phyloP scores from a whole-genome alignment of 2,888 invertebrate genomes.

The Falcaria lacertinaria region DNA sequence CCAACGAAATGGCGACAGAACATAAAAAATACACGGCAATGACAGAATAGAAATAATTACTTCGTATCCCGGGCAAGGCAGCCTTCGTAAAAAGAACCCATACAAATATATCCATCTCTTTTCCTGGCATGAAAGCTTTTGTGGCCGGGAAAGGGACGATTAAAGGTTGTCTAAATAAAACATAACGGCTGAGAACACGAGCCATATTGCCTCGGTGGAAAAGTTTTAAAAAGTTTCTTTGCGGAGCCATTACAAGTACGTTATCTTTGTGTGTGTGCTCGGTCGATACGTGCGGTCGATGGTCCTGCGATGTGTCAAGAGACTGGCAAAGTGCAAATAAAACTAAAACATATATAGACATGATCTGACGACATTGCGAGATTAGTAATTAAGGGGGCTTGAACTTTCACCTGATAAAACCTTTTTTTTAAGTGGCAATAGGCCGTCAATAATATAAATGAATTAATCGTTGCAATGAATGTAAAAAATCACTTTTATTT shows the following conservation, averaged over 20 bases:
- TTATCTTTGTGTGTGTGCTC: conserved; percentile 59
- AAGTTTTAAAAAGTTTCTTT: conserved; percentile 81
- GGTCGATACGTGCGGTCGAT: conserved; percentile 69
- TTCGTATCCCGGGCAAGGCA: conserved; percentile 77
- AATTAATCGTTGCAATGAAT: too few species aligned
- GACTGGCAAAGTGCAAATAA: conserved; percentile 16
- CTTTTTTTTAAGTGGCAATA: too few species aligned
- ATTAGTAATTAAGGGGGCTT: too few species aligned
- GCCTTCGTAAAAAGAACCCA: conserved; percentile 38
- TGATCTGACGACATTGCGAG: too few species aligned
- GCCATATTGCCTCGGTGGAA: conserved; percentile 80
- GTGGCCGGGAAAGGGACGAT: conserved; percentile 52
- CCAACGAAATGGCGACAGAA: conserved; percentile 52
- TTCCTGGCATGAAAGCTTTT: conserved; percentile 31
- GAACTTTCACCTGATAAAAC: too few species aligned
- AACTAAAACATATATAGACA: conserved; percentile 4
- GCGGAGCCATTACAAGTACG: conserved; percentile 79
- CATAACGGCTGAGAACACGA: conserved; percentile 78
- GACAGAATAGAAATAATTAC: conserved; percentile 80
- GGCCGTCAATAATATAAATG: too few species aligned
- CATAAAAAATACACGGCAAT: conserved; percentile 77
- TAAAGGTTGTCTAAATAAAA: conserved; percentile 75
- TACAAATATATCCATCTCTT: conserved; percentile 49
- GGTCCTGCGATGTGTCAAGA: conserved; percentile 38
- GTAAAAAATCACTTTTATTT: too few species aligned